Evolutionary conservation across 53 echinoderm and acorn worm species (phyloP).

Genomic region (Echinometra lucunter): DNA sequence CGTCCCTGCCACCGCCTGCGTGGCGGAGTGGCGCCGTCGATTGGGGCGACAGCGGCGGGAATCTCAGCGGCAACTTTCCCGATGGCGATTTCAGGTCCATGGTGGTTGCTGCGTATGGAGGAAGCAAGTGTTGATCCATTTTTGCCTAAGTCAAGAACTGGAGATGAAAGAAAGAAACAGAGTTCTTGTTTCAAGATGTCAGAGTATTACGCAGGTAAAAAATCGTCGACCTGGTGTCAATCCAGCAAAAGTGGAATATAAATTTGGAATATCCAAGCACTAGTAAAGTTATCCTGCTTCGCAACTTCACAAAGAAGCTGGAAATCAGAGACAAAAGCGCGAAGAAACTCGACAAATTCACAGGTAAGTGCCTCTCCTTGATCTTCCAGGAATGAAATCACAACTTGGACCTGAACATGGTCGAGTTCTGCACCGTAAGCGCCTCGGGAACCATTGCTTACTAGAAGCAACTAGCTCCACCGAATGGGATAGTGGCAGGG

Average conservation of each 20-base stretch:
- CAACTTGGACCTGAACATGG: background rate
- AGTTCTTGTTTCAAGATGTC: background rate
- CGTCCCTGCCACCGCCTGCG: background rate
- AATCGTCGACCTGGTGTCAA: background rate
- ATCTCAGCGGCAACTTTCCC: background rate
- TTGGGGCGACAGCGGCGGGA: background rate
- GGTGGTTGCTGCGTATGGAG: background rate
- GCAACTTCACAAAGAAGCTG: background rate
- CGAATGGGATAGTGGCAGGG: conserved; percentile 1
- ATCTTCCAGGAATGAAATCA: background rate
- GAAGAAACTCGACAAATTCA: conserved; percentile 18
- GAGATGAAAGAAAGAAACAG: background rate
- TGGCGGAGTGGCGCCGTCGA: background rate
- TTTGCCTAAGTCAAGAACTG: conserved; percentile 5
- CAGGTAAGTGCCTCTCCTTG: conserved; percentile 13
- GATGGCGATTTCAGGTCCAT: background rate
- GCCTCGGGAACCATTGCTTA: conserved; percentile 40
- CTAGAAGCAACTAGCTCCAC: conserved; percentile 42
- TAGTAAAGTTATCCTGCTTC: conserved; percentile 7
- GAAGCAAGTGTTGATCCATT: conserved; percentile 8
- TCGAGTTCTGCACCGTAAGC: background rate
- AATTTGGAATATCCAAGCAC: conserved; percentile 54
- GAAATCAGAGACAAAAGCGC: conserved; percentile 34
- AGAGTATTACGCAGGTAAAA: background rate
- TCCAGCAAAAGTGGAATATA: background rate